These are phyloP conservation scores for Psittacara wagleri DNA, from an alignment of 2,113 vertebrate genomes.

Conservation along the genomic window DNA sequence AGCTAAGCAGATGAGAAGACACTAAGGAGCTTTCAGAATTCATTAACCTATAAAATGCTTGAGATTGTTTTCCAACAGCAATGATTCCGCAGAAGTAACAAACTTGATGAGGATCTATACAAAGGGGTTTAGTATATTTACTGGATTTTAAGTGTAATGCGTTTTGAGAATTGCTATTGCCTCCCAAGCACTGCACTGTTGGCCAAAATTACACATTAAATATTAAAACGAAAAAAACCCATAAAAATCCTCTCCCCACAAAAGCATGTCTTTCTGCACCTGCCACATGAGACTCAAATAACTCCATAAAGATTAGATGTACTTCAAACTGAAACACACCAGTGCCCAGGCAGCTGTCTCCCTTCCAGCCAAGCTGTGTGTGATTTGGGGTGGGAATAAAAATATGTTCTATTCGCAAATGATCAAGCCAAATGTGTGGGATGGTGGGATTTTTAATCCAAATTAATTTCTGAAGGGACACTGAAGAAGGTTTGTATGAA, in stretches of 20 bases:
- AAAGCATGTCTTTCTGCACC: slow-evolving; percentile 1
- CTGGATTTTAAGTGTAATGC: neutral
- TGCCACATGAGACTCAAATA: neutral
- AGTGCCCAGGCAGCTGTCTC: slow-evolving; percentile 44
- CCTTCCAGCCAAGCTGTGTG: slow-evolving; percentile 28
- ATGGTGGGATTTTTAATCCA: neutral
- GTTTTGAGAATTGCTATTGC: neutral
- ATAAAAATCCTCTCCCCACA: neutral
- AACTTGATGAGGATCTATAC: neutral
- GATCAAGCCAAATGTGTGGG: neutral
- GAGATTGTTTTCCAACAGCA: neutral
- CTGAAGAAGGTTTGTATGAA: neutral
- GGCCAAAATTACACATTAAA: neutral
- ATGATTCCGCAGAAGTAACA: neutral
- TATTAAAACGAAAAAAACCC: neutral
- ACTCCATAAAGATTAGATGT: slow-evolving; percentile 61
- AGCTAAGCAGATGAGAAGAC: neutral
- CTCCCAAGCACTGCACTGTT: neutral
- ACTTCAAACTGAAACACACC: slow-evolving; percentile 9
- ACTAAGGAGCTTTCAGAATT: neutral
- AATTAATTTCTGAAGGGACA: slow-evolving; percentile 11
- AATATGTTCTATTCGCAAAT: neutral
- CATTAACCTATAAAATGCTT: neutral
- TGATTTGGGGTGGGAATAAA: slow-evolving; percentile 33
- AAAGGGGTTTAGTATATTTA: neutral